Percentiles rank a stretch among this genome's conserved stretches.
Conservation (phyloP, 1,140 invertebrate genomes). For the Panulirus ornatus region DNA sequence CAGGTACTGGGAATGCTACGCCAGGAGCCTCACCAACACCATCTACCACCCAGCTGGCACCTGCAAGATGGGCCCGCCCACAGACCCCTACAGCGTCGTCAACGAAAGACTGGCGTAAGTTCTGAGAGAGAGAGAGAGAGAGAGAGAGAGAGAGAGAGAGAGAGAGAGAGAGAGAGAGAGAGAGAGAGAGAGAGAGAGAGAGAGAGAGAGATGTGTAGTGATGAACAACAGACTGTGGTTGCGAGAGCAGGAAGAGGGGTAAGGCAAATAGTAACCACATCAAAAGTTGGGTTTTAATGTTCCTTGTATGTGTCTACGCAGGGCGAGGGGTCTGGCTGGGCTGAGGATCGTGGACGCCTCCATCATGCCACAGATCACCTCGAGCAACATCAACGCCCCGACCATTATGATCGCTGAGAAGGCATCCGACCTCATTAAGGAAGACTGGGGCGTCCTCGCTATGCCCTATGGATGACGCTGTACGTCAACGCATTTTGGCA, state of each 20-base stretch:
- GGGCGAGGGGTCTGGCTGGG: not conserved
- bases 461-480: too few species aligned
- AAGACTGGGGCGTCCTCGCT: not conserved
- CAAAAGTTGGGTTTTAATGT: too few species aligned
- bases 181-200: not conserved
- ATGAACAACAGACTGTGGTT: too few species aligned
- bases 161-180: not conserved
- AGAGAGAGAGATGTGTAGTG: not conserved
- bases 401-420: slow-evolving; percentile 24
- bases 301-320: not conserved
- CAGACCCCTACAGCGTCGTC: slow-evolving; percentile 77
- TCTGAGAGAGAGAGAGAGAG: not conserved
- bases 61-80: slow-evolving; percentile 78
- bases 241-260: not conserved
- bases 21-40: slow-evolving; percentile 83
- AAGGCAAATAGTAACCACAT: not conserved
- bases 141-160: not conserved
- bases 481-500: too few species aligned
- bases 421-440: slow-evolving; percentile 8
- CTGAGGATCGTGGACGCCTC: slow-evolving; percentile 8
- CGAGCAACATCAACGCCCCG: slow-evolving; percentile 1
- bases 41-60: slow-evolving; percentile 82
- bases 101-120: slow-evolving; percentile 77
- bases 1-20: slow-evolving; percentile 81
- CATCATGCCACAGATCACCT: slow-evolving; percentile 6